Conservation (phyloP, 2,888 invertebrate species). For the Phasia obesa region DNA sequence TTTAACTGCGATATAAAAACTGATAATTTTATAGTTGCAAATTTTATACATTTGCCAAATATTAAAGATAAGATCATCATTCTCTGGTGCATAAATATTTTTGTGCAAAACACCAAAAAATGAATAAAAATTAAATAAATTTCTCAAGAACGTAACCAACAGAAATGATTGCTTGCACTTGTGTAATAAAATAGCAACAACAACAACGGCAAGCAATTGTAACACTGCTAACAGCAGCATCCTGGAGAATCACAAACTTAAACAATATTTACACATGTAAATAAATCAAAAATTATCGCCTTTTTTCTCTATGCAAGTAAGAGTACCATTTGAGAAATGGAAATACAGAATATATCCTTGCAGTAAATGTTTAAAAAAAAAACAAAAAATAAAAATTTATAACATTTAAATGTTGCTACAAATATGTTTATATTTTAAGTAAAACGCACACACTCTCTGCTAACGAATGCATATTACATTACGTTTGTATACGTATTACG, state of each 20-base stretch:
- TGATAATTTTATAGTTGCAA: no score
- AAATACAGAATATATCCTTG: neutral
- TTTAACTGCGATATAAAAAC: no score
- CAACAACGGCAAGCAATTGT: neutral
- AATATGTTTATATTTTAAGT: slow-evolving; percentile 2
- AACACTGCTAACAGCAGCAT: neutral
- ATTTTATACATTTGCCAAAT: neutral
- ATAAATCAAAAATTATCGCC: slow-evolving; percentile 59
- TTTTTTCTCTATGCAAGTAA: slow-evolving; percentile 17
- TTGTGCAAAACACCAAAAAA: neutral
- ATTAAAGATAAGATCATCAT: neutral
- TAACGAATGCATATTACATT: neutral
- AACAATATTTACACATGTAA: slow-evolving; percentile 32
- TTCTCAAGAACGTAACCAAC: slow-evolving; percentile 43
- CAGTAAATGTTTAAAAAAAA: neutral
- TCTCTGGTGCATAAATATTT: neutral
- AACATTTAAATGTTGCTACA: slow-evolving; percentile 34
- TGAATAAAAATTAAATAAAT: neutral
- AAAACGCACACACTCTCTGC: neutral
- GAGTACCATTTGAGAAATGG: neutral
- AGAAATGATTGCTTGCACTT: slow-evolving; percentile 10
- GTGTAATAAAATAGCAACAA: neutral
- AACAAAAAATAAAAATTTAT: neutral
- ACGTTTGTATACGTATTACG: neutral
- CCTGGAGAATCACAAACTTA: neutral